Evolutionary conservation across 2,113 vertebrate species (phyloP), one percentile per base, ranked within the genome.

Genomic region (Centropus bengalensis): DNA sequence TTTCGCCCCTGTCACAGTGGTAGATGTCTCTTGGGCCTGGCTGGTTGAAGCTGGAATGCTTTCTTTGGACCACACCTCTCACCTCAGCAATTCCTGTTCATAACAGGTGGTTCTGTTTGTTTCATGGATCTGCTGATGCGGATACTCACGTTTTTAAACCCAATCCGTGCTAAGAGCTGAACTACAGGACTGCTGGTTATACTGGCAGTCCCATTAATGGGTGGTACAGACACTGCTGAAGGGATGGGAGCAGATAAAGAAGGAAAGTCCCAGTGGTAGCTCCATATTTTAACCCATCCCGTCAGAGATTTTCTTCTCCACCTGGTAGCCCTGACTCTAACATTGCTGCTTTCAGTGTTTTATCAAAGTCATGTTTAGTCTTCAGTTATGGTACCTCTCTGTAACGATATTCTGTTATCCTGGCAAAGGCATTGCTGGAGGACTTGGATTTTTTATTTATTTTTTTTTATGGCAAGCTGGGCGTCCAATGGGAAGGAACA

Each of bases 61-160:
- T 32, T 38, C 33, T 3, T 40, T 7, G 22, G 14, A 7, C 45
- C 3, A 1, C 15, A 3, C n/a, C 51, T 27, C 22, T 56, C 18
- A 19, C n/a, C 47, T 26, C 26, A 16, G 40, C 2, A 1, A 12
- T 8, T 28, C 42, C 32, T 10, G 0, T 38, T 30, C 28, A 4
- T 49, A 15, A 1, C 1, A 26, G 40, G 49, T 13, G 28, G 55
- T 33, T 82, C 70, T 22, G 28, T 47, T 38, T 8, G 3, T 68
- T 32, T 45, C 49, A 13, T 30, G 17, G 33, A 38, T 24, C 78
- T 47, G 24, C 24, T 2, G 2, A 4, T 23, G 49, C 10, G 10
- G n/a, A 55, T 24, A 15, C 30, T 19, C 7, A 0, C 23, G 8
- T 24, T 77, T 83, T 70, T 33, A 26, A 47, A 12, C 26, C 21